These are phyloP conservation scores for Leuciscus waleckii DNA, from an alignment of 2,797 vertebrate species.

Conservation along the genomic window DNA sequence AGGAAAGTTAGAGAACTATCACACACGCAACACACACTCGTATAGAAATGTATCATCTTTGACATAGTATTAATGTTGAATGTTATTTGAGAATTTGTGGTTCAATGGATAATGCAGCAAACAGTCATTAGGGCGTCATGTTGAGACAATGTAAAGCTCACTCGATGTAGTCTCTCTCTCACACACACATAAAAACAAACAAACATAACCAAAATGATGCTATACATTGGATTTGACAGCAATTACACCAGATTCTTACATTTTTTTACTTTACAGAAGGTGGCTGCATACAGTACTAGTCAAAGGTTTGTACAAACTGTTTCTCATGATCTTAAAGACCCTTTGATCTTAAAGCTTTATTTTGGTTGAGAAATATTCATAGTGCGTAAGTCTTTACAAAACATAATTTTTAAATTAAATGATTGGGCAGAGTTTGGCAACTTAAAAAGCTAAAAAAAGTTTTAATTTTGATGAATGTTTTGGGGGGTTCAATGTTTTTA, in stretches of 20 bases:
- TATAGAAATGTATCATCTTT: slow-evolving; percentile 12
- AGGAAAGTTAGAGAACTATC: background rate
- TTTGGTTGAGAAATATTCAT: background rate
- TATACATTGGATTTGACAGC: background rate
- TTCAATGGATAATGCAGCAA: slow-evolving; percentile 25
- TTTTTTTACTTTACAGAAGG: background rate
- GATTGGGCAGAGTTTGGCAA: background rate
- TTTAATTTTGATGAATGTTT: background rate
- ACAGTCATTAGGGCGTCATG: slow-evolving; percentile 9
- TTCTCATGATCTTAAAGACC: background rate
- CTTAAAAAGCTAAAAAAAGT: background rate
- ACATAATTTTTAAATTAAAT: background rate
- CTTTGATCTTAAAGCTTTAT: background rate
- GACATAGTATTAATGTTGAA: slow-evolving; percentile 31
- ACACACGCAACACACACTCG: background rate
- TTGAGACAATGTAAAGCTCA: background rate
- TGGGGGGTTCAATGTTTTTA: background rate
- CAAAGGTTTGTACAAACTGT: background rate
- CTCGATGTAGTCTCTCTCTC: background rate
- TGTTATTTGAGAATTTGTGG: slow-evolving; percentile 14
- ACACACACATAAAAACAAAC: slow-evolving; percentile 3
- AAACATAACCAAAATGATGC: background rate
- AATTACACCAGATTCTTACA: background rate
- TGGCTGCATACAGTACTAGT: background rate
- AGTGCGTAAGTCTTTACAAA: background rate